Conservation (phyloP, 2,888 invertebrate species). For the Agrochola circellaris region DNA sequence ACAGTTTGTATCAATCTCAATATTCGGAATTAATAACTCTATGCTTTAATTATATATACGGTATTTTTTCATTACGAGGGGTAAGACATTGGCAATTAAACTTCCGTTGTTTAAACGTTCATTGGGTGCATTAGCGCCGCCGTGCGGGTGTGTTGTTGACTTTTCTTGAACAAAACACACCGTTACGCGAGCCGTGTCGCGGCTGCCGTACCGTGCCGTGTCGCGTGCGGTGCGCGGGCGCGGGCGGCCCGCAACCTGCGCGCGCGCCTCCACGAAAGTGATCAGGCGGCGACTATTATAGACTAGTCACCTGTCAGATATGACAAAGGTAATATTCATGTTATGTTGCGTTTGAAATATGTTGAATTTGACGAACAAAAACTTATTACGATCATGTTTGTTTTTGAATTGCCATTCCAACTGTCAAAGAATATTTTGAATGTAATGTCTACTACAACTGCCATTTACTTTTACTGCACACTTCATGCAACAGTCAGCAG, state of each 20-base stretch:
- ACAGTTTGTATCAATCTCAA: not conserved
- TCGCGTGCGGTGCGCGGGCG: slow-evolving; percentile 47
- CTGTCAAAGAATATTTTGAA: slow-evolving; percentile 9
- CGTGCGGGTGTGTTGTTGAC: slow-evolving; percentile 62
- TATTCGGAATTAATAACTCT: not conserved
- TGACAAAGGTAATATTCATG: slow-evolving; percentile 50
- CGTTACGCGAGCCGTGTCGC: slow-evolving; percentile 70
- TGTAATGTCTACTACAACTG: too few species aligned
- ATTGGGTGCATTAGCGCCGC: slow-evolving; percentile 56
- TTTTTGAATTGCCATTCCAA: slow-evolving; percentile 1
- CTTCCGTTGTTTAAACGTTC: slow-evolving; percentile 57
- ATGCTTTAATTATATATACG: not conserved
- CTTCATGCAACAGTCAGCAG: not conserved
- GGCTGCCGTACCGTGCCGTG: slow-evolving; percentile 35
- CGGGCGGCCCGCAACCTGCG: slow-evolving; percentile 70
- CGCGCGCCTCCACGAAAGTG: slow-evolving; percentile 73
- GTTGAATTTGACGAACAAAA: slow-evolving; percentile 10
- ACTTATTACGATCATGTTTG: slow-evolving; percentile 17
- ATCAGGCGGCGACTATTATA: slow-evolving; percentile 66
- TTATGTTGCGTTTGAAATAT: slow-evolving; percentile 21
- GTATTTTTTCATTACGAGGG: slow-evolving; percentile 36
- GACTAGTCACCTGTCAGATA: slow-evolving; percentile 72
- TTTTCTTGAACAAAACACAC: slow-evolving; percentile 80
- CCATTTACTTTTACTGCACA: not conserved
- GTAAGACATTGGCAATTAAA: slow-evolving; percentile 55